Evolutionary conservation across 2,888 invertebrate species (phyloP).

Genomic region (Drosophila nr. fundita): DNA sequence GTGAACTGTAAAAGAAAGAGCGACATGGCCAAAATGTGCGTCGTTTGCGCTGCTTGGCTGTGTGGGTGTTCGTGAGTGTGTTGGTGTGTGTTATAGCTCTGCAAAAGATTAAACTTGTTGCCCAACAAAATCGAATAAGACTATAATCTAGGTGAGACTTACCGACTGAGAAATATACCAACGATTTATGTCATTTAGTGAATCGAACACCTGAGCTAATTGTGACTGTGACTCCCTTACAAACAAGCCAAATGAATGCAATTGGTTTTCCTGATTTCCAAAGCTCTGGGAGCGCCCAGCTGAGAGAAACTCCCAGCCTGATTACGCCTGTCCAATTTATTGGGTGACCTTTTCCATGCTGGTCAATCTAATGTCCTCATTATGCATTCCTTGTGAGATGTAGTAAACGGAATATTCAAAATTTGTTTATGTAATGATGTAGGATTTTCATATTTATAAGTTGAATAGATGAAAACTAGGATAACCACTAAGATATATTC

Average conservation of each 20-base stretch:
- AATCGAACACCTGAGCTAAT: not conserved
- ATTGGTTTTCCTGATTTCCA: not conserved
- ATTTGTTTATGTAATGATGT: not conserved
- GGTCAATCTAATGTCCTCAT: not conserved
- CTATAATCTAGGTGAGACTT: not conserved
- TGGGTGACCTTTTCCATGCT: not conserved
- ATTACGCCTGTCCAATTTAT: not conserved
- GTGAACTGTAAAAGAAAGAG: conserved; percentile 48
- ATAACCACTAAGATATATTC: not conserved
- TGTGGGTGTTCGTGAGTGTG: conserved; percentile 11
- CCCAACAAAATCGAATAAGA: conserved; percentile 16
- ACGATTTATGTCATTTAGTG: not conserved
- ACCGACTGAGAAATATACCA: not conserved
- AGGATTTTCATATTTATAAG: not conserved
- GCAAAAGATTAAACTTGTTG: conserved; percentile 41
- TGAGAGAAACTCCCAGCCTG: not conserved
- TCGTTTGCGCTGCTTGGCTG: conserved; percentile 8
- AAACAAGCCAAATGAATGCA: not conserved
- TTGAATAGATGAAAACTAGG: not conserved
- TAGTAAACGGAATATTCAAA: too few species aligned
- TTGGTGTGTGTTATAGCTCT: conserved; percentile 1
- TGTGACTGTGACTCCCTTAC: not conserved
- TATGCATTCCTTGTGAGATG: not conserved
- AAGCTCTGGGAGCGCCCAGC: not conserved
- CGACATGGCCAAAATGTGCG: conserved; percentile 25